Base-by-base conservation (phyloP, 2,888 invertebrate species). In the Creontiades dilutus region DNA sequence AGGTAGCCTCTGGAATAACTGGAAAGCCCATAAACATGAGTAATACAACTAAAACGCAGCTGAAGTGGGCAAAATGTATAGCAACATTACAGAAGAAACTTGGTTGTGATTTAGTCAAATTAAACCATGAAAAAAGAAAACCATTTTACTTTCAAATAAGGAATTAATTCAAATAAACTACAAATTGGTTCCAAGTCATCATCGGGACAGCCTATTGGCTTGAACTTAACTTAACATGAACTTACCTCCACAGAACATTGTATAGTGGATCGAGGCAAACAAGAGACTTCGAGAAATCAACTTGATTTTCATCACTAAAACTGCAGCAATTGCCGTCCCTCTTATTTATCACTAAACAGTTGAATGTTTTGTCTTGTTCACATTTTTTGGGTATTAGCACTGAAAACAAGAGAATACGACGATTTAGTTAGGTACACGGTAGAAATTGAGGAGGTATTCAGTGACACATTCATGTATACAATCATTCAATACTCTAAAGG, bases 171-270 rank as follows among this genome's bases (percentile, higher is more conserved):
- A n/a, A n/a, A n/a, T n/a, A n/a, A n/a, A n/a, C n/a, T n/a, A n/a
- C n/a, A n/a, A n/a, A n/a, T n/a, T n/a, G n/a, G n/a, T n/a, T n/a
- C n/a, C n/a, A n/a, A n/a, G n/a, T n/a, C n/a, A n/a, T n/a, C n/a
- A n/a, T n/a, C n/a, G n/a, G n/a, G n/a, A n/a, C n/a, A n/a, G n/a
- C n/a, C n/a, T n/a, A n/a, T n/a, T n/a, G n/a, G n/a, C n/a, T n/a
- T n/a, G n/a, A n/a, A n/a, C n/a, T n/a, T n/a, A n/a, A n/a, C n/a
- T n/a, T n/a, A n/a, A n/a, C 52, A 13, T 12, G 1, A 52, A 47
- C 37, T 76, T 96, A 99, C 92, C 97, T 97, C 99, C 99, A 99
- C 0, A 99, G 94, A 0, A 98, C 96, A 93, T 99, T 98, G 93
- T 98, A 98, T 87, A 97, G 94, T 0, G 98, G 98, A 94, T 99